These are phyloP conservation scores for Peromyscus attwateri DNA, from an alignment of 2,797 vertebrate species.

Conservation along the genomic window DNA sequence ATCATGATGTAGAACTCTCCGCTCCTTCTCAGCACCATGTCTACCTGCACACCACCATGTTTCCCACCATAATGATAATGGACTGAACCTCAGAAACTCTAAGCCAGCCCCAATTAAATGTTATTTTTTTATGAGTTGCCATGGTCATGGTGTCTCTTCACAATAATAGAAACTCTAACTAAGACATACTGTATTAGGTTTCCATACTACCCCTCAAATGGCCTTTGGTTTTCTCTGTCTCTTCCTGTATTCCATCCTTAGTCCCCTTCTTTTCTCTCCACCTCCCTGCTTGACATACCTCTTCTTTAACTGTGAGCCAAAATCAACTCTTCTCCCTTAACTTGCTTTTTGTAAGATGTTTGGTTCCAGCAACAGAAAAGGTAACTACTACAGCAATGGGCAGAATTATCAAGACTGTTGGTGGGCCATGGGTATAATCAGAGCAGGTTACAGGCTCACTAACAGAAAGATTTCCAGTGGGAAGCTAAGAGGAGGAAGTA, in stretches of 20 bases:
- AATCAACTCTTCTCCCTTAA: not conserved
- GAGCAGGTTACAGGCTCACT: not conserved
- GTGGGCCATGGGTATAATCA: not conserved
- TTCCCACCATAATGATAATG: no score
- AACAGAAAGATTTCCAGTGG: not conserved
- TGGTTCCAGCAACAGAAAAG: not conserved
- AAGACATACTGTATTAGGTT: not conserved
- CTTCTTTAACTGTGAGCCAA: not conserved
- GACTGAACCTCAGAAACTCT: no score
- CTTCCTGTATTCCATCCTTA: not conserved
- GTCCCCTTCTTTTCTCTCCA: not conserved
- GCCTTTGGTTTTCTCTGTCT: no score
- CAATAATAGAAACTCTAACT: no score
- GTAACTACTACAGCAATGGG: not conserved
- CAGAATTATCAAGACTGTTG: not conserved
- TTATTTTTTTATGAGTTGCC: no score
- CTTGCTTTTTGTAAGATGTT: not conserved
- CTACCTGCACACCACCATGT: no score
- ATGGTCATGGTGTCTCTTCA: no score
- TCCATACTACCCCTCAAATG: not conserved
- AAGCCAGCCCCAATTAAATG: no score
- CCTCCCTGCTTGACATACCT: no score
- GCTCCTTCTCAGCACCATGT: no score
- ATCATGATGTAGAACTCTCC: no score
- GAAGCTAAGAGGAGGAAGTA: not conserved